Percentiles rank a stretch among this genome's conserved stretches.
Conservation (phyloP, 2,113 vertebrate genomes). For the Ptilorrhoa leucosticta region DNA sequence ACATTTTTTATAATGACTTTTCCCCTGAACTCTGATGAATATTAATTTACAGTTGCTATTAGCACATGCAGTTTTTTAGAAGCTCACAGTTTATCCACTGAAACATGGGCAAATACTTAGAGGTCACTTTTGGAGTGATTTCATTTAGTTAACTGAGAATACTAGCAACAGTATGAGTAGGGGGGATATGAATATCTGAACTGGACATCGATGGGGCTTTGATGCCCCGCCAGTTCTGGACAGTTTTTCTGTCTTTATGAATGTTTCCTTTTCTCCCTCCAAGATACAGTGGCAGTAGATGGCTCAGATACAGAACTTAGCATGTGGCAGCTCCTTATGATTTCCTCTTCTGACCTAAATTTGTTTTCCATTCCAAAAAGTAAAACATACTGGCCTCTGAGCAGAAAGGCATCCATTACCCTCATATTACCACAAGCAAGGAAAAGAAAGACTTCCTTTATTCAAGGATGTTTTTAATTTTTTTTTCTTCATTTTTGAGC, state of each 20-base stretch:
- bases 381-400: not conserved
- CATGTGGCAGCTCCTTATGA: not conserved
- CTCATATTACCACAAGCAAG: not conserved
- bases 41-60: not conserved
- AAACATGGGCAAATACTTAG: not conserved
- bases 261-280: not conserved
- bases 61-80: not conserved
- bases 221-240: not conserved
- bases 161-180: not conserved
- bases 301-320: not conserved
- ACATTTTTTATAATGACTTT: not conserved
- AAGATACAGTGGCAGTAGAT: not conserved
- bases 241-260: not conserved
- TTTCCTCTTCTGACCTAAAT: not conserved
- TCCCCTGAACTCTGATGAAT: not conserved
- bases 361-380: not conserved
- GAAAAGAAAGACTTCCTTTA: not conserved
- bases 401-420: not conserved
- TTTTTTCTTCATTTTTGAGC: not conserved
- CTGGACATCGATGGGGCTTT: not conserved
- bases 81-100: not conserved
- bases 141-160: not conserved
- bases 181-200: not conserved
- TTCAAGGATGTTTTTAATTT: not conserved
- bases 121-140: not conserved